Percentiles rank a stretch among this genome's conserved stretches.
These are phyloP conservation scores for Cacoxenus indagator DNA, from an alignment of 2,888 invertebrate genomes.

Conservation along the genomic window DNA sequence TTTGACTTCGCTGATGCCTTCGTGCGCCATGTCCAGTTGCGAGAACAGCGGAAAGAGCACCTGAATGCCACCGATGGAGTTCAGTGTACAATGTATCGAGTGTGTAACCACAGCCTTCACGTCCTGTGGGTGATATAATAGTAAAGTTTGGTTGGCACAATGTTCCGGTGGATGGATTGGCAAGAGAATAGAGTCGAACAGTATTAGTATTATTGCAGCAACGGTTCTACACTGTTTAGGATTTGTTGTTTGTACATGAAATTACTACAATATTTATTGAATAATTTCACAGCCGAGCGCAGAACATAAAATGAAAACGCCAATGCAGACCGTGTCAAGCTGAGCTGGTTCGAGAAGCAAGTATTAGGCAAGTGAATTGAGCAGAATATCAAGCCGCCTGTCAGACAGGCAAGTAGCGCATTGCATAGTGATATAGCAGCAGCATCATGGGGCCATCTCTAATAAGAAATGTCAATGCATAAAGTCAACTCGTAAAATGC, in stretches of 20 bases:
- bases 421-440: not conserved
- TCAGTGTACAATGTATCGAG: conserved; percentile 98
- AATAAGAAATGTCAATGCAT: conserved; percentile 60
- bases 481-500: conserved; percentile 57
- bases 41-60: conserved; percentile 98
- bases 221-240: conserved; percentile 40
- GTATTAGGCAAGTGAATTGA: not conserved
- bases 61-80: conserved; percentile 98
- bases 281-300: conserved; percentile 47
- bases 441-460: conserved; percentile 28
- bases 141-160: no score
- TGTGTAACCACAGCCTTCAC: conserved; percentile 99
- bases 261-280: conserved; percentile 64
- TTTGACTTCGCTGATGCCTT: conserved; percentile 85
- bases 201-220: no score
- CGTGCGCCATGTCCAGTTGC: conserved; percentile 95
- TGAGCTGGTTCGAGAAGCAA: not conserved
- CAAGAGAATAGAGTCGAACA: no score
- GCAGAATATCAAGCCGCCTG: not conserved
- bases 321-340: not conserved
- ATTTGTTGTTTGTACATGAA: conserved; percentile 60
- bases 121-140: conserved; percentile 76
- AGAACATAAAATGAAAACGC: not conserved
- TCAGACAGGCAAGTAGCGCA: not conserved
- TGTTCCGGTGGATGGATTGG: no score